phyloP scores from a whole-genome alignment of 1,140 invertebrate genomes.

The Drosophila punjabiensis region DNA sequence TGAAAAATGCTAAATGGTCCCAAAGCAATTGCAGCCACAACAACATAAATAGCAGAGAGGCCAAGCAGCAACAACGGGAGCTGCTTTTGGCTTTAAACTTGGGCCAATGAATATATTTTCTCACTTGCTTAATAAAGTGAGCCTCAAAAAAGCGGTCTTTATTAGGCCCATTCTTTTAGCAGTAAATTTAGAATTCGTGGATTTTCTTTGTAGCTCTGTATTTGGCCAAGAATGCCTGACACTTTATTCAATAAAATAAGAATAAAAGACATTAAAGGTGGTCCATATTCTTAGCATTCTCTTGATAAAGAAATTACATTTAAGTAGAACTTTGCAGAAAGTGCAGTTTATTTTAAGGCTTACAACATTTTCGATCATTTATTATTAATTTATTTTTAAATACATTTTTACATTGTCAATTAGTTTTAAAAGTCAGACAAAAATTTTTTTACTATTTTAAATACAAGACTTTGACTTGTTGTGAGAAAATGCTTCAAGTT shows the following conservation, averaged over 20 bases:
- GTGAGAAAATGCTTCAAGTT: too few species aligned
- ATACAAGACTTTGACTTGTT: too few species aligned
- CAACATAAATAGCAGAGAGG: constrained; percentile 33
- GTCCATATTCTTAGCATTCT: background rate
- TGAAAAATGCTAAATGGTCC: constrained; percentile 79
- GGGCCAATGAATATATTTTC: constrained; percentile 10
- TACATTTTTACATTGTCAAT: too few species aligned
- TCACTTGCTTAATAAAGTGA: constrained; percentile 9
- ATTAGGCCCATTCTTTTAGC: background rate
- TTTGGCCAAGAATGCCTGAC: background rate
- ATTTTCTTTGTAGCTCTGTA: background rate
- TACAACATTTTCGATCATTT: too few species aligned
- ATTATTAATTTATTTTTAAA: too few species aligned
- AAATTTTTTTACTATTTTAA: too few species aligned
- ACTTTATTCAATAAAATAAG: background rate
- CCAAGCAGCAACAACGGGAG: constrained; percentile 34
- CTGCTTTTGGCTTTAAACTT: constrained; percentile 35
- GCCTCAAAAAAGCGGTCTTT: background rate
- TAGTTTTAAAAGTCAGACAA: too few species aligned
- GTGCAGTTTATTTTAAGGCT: too few species aligned
- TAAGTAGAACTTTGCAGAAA: too few species aligned
- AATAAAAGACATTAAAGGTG: background rate
- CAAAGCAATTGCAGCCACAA: constrained; percentile 72
- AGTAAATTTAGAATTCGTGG: background rate
- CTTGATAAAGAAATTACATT: background rate